Evolutionary conservation across 2,113 vertebrate species (phyloP), one percentile per base, ranked within the genome.

Genomic region (Tichodroma muraria): DNA sequence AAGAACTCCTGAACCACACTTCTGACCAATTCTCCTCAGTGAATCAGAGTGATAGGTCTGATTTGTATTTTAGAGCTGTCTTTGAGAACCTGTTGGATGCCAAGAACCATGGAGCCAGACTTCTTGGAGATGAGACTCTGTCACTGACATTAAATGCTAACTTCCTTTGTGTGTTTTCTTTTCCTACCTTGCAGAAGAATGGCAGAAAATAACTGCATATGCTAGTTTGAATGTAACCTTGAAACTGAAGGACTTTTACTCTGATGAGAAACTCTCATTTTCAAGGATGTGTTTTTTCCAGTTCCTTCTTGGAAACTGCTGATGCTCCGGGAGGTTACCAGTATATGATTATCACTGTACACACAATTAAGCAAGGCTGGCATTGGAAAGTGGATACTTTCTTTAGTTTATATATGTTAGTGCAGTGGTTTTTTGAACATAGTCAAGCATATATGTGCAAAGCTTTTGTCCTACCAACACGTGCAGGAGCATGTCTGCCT

Each of bases 341-440:
- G 6, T 53, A 4, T 66, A 23, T 38, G 19, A 19, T 80, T 42
- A 24, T 45, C 20, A 45, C 25, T 42, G 17, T 31, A 18, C 17
- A 35, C 38, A 57, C 22, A 44, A 6, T 80, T 60, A 65, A 50
- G 30, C 20, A 52, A 77, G 33, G 56, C 35, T 69, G 33, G 20
- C 44, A 28, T 56, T 6, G 8, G 25, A 65, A 77, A 78, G 45
- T 22, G 17, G 10, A 47, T 82, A n/a, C 17, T 81, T 66, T 71
- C 9, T 72, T 80, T 80, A 53, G 24, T 37, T 84, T 54, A 5
- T 42, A 15, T 37, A 2, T 79, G 15, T 60, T 56, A 50, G 12
- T 50, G 21, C 28, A 44, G 10, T 60, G 8, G 3, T 60, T 61
- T 60, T 35, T 60, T 64, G 3, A 28, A 28, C 0, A 0, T 23